Base-by-base conservation (phyloP, 2,797 vertebrate genomes). In the Centroberyx gerrardi region DNA sequence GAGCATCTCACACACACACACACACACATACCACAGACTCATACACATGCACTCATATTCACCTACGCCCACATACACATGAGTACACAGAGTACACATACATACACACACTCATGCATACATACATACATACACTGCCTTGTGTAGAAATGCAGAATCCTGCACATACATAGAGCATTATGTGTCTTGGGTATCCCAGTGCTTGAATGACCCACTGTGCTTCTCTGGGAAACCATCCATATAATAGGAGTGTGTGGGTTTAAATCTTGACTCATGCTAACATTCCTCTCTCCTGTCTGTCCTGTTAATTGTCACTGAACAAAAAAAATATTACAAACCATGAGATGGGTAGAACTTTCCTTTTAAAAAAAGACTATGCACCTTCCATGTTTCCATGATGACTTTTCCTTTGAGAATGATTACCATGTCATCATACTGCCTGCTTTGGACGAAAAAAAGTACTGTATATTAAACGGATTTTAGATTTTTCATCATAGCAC, bases 381-480 rank as follows among this genome's bases (percentile, higher is more conserved):
- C 42, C 13, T 49, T 48, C 22, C 6, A 55, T 73, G 78, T 74
- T 22, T 69, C 27, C 12, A 13, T 64, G n/a, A 68, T 74, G 51
- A 52, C 64, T n/a, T 65, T 62, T 70, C 14, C 62, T 72, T 69
- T 59, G 10, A 52, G 27, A 15, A 5, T 31, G 40, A 76, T 62
- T 55, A 70, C 18, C 7, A 8, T 51, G n/a, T 29, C 51, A 44
- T 62, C 56, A 46, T 54, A 48, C 61, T 66, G 27, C 22, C 46
- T 51, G 10, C 60, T 29, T 87, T 65, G 54, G 58, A 69, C n/a
- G 67, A 49, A 33, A 56, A 59, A 40, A 27, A 22, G 22, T 22
- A 22, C 22, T 22, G 27, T 44, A 10, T 74, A 74, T 76, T 69
- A 52, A 61, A 53, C 54, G 44, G 49, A 70, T 63, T 75, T 61